Evolutionary conservation across 2,797 vertebrate species (phyloP).

Genomic region (Pristis pectinata): DNA sequence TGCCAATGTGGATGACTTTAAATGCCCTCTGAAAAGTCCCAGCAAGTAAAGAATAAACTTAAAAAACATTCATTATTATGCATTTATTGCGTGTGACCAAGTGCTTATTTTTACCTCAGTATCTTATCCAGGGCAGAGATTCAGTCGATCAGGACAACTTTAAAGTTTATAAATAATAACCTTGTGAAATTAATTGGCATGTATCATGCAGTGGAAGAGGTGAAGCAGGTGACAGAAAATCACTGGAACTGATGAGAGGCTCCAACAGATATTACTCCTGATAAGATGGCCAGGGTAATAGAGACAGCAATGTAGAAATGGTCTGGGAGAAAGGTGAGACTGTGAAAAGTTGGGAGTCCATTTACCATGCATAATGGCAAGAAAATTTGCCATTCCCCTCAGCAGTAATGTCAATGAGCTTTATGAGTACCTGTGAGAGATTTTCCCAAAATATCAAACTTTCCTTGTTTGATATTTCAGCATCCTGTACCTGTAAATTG

Average conservation of each 20-base stretch:
- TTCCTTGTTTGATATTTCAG: background rate
- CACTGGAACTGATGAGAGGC: background rate
- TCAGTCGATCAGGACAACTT: background rate
- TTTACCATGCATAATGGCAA: background rate
- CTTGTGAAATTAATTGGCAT: background rate
- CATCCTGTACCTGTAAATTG: background rate
- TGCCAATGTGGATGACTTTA: too few relatives aligned
- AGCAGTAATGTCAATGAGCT: background rate
- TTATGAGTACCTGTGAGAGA: background rate
- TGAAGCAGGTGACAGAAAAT: background rate
- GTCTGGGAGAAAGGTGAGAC: background rate
- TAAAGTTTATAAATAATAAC: background rate
- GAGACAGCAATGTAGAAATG: background rate
- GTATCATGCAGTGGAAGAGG: background rate
- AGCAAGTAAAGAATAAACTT: too few relatives aligned
- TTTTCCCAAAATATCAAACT: background rate
- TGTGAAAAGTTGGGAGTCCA: background rate
- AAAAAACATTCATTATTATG: too few relatives aligned
- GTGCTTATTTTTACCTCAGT: too few relatives aligned
- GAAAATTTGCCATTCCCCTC: background rate
- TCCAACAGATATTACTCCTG: background rate
- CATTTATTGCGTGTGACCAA: too few relatives aligned
- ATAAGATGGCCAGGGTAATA: background rate
- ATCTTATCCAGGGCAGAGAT: background rate
- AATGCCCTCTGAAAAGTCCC: too few relatives aligned